These are phyloP conservation scores for Psittacus erithacus DNA, from an alignment of 2,113 vertebrate species.

Conservation along the genomic window DNA sequence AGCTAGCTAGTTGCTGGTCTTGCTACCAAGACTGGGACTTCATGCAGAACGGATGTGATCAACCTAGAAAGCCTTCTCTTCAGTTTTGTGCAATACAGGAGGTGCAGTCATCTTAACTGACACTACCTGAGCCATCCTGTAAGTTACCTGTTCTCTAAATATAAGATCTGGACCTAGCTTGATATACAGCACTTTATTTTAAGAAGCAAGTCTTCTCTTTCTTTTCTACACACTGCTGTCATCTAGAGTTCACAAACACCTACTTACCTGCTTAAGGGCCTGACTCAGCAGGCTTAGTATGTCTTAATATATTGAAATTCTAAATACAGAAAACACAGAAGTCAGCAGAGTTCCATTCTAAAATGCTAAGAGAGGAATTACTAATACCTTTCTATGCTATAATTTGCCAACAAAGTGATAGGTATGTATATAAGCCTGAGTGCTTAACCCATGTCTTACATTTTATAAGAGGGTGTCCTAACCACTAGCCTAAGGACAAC, in stretches of 20 bases:
- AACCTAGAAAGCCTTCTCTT: neutral
- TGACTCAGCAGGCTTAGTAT: neutral
- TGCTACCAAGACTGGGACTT: neutral
- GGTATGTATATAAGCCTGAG: neutral
- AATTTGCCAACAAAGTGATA: neutral
- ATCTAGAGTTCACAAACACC: neutral
- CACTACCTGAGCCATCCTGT: neutral
- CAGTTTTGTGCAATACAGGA: accelerated
- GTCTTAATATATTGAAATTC: neutral
- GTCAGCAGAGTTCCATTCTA: conserved; percentile 6
- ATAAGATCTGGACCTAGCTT: neutral
- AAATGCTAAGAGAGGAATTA: neutral
- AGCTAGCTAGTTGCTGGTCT: neutral
- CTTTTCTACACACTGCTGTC: neutral
- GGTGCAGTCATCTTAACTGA: neutral
- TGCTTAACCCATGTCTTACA: neutral
- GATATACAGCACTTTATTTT: neutral
- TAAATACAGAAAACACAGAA: neutral
- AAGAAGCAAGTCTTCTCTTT: neutral
- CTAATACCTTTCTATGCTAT: neutral
- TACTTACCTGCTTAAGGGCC: neutral
- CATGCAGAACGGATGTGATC: neutral
- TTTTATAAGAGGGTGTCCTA: neutral
- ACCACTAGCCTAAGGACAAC: neutral
- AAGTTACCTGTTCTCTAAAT: neutral